Evolutionary conservation across 2,797 vertebrate genomes (phyloP).

Genomic region (Sphenodon punctatus): DNA sequence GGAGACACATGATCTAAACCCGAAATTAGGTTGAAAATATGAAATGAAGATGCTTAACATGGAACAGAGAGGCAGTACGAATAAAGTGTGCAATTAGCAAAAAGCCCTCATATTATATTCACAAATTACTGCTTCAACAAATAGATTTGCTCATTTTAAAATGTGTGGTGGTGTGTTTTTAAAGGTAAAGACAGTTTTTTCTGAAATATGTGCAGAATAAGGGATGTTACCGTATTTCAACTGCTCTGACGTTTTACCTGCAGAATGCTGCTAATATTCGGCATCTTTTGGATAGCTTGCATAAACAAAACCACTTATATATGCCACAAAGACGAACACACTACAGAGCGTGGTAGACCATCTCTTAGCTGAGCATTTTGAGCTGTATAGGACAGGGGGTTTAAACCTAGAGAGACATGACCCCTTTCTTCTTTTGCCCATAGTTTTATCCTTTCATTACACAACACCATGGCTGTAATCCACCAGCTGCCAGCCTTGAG

Average conservation of each 20-base stretch:
- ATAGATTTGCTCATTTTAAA: not conserved
- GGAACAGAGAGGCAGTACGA: not conserved
- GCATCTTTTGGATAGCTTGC: not conserved
- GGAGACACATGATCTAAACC: constrained; percentile 52
- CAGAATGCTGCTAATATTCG: not conserved
- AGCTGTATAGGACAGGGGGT: too few species aligned
- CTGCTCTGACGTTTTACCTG: not conserved
- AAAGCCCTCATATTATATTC: not conserved
- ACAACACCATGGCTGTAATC: too few species aligned
- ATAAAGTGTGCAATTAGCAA: not conserved
- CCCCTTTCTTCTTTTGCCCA: too few species aligned
- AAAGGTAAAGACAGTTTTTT: not conserved
- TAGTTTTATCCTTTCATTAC: too few species aligned
- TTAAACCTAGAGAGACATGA: too few species aligned
- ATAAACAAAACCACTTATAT: not conserved
- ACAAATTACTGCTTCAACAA: not conserved
- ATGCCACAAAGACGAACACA: not conserved
- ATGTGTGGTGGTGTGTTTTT: not conserved
- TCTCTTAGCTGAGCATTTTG: too few species aligned
- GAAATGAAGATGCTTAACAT: not conserved
- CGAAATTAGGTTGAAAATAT: constrained; percentile 49
- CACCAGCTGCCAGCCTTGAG: too few species aligned
- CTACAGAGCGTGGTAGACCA: too few species aligned
- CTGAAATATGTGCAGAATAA: not conserved
- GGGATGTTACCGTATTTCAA: not conserved